Evolutionary conservation across 1,140 invertebrate genomes (phyloP).

Genomic region (Heliconius hermathena): DNA sequence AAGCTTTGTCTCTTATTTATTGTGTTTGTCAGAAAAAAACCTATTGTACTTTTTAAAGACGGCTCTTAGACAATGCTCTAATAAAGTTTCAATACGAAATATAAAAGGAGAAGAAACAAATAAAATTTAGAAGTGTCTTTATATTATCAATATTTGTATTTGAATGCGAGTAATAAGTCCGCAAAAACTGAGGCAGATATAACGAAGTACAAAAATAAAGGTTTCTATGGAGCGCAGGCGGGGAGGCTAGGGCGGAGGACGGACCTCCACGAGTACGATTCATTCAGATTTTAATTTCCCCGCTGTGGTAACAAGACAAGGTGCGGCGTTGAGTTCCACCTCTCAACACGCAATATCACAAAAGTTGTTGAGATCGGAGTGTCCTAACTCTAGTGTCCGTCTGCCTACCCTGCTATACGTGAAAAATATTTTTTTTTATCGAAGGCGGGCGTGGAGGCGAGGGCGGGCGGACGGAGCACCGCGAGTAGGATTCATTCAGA

Average conservation of each 20-base stretch:
- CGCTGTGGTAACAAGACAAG: too few species aligned
- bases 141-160: background rate
- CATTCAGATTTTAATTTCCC: conserved; percentile 20
- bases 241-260: background rate
- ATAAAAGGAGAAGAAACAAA: background rate
- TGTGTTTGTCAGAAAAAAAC: background rate
- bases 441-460: background rate
- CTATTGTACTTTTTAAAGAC: background rate
- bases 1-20: background rate
- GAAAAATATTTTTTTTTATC: too few species aligned
- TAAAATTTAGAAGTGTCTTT: background rate
- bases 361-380: too few species aligned
- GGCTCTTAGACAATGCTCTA: background rate
- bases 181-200: conserved; percentile 25
- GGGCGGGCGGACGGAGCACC: conserved; percentile 8
- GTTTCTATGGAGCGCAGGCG: background rate
- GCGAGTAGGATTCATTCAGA: conserved; percentile 30
- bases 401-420: too few species aligned
- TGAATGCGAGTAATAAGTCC: conserved; percentile 7
- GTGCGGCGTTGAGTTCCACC: too few species aligned
- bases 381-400: too few species aligned
- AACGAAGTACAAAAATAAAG: conserved; percentile 32
- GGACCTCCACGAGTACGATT: conserved; percentile 19
- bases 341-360: too few species aligned
- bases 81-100: background rate